Percentiles rank a stretch among this genome's conserved stretches.
These are phyloP conservation scores for Pristis pectinata DNA, from an alignment of 2,797 vertebrate genomes.

Conservation along the genomic window DNA sequence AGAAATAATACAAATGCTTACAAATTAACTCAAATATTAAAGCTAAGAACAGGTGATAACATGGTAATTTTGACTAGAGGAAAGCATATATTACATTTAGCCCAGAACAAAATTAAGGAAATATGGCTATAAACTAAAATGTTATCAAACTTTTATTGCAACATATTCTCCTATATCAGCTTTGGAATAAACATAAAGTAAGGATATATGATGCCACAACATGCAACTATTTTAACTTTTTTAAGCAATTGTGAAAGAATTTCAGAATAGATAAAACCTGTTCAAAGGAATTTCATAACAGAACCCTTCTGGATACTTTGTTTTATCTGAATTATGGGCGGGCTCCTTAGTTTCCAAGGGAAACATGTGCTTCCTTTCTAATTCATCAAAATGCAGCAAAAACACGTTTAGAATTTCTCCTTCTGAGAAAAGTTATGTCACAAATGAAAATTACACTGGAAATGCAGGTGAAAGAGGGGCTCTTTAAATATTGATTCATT, in stretches of 20 bases:
- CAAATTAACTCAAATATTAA: neutral
- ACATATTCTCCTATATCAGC: neutral
- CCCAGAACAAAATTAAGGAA: neutral
- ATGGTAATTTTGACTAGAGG: neutral
- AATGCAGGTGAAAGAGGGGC: neutral
- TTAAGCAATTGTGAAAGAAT: neutral
- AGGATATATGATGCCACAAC: neutral
- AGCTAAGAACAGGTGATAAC: neutral
- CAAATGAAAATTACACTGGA: neutral
- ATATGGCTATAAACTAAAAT: too few relatives aligned
- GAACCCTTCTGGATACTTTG: neutral
- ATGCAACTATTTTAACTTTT: neutral
- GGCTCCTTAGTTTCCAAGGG: neutral
- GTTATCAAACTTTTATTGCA: too few relatives aligned
- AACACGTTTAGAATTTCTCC: neutral
- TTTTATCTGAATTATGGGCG: neutral
- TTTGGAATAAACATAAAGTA: neutral
- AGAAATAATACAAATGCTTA: neutral
- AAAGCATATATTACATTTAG: neutral
- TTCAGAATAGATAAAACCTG: neutral
- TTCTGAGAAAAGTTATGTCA: neutral
- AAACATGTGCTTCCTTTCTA: neutral
- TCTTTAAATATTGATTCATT: neutral
- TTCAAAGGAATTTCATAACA: neutral
- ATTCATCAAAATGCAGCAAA: neutral